These are phyloP conservation scores for Hydrozoanthus tunicans DNA, from an alignment of 64 coral and sea anemone species.

Conservation along the genomic window DNA sequence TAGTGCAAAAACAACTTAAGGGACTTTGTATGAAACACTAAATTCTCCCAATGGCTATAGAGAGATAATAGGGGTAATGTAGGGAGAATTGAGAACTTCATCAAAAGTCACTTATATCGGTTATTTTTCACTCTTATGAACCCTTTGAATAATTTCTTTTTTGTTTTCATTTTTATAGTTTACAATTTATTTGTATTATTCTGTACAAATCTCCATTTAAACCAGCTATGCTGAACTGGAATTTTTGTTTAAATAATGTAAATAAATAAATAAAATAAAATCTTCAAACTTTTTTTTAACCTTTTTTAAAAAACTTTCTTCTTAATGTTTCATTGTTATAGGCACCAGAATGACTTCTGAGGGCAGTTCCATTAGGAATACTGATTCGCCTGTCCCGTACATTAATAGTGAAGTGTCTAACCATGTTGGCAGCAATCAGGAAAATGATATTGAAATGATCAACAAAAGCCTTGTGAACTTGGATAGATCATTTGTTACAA, in stretches of 20 bases:
- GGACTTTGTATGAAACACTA: too few relatives aligned
- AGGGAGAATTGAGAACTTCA: too few relatives aligned
- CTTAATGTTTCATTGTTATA: slow-evolving; percentile 6
- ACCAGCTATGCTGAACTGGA: too few relatives aligned
- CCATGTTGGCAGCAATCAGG: slow-evolving; percentile 65
- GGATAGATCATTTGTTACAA: slow-evolving; percentile 61
- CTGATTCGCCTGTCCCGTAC: slow-evolving; percentile 81
- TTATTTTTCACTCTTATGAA: too few relatives aligned
- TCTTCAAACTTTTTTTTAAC: background rate
- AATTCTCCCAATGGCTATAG: too few relatives aligned
- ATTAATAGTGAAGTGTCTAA: slow-evolving; percentile 51
- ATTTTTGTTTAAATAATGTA: background rate
- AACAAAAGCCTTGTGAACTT: slow-evolving; percentile 58
- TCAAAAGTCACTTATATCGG: too few relatives aligned
- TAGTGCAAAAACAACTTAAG: too few relatives aligned
- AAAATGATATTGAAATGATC: slow-evolving; percentile 48
- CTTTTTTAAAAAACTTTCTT: background rate
- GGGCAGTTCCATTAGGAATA: slow-evolving; percentile 43
- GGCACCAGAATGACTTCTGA: slow-evolving; percentile 37
- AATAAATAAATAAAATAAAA: background rate
- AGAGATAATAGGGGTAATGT: too few relatives aligned
- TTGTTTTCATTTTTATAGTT: too few relatives aligned
- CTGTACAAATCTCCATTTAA: background rate
- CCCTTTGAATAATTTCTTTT: too few relatives aligned
- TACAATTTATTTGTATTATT: too few relatives aligned